Percentiles rank a stretch among this genome's conserved stretches.
phyloP scores from a whole-genome alignment of 2,113 vertebrate species.

The Takifugu flavidus region DNA sequence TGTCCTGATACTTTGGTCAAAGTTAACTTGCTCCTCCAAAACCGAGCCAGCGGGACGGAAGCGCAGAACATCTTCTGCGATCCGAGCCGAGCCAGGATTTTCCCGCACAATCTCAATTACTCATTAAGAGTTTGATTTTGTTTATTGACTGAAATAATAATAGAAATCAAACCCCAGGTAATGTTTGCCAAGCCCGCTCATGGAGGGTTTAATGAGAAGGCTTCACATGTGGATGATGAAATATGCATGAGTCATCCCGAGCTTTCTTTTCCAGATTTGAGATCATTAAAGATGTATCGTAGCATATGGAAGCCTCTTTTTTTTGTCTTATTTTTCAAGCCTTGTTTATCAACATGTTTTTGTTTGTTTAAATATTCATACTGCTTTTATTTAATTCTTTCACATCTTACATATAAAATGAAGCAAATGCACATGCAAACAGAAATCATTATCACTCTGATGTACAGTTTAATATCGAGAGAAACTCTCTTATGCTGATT shows the following conservation, averaged over 20 bases:
- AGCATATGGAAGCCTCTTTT: constrained; percentile 79
- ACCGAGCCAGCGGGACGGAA: constrained; percentile 22
- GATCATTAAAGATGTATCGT: constrained; percentile 84
- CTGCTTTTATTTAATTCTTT: constrained; percentile 84
- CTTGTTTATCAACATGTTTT: constrained; percentile 83
- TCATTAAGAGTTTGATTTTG: constrained; percentile 72
- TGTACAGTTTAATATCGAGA: constrained; percentile 78
- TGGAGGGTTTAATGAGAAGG: constrained; percentile 75
- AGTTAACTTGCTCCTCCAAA: constrained; percentile 14
- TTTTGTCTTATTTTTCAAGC: constrained; percentile 80
- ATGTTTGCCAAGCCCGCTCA: constrained; percentile 69
- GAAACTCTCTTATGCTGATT: constrained; percentile 74
- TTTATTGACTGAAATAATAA: constrained; percentile 76
- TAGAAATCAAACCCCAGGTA: constrained; percentile 78
- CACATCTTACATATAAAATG: constrained; percentile 83
- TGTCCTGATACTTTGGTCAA: constrained; percentile 14
- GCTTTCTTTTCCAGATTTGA: constrained; percentile 82
- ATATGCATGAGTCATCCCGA: constrained; percentile 81
- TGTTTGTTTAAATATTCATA: constrained; percentile 84
- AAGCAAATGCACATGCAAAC: constrained; percentile 78
- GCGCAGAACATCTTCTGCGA: constrained; percentile 25
- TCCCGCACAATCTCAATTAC: constrained; percentile 54
- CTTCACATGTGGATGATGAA: constrained; percentile 83
- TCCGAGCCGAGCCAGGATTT: constrained; percentile 22
- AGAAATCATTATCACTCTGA: constrained; percentile 79